A percentile compares a stretch with the other conserved stretches of the same genome.
These are phyloP conservation scores for Branchinecta lindahli DNA, from an alignment of 1,140 invertebrate species.

Conservation along the genomic window DNA sequence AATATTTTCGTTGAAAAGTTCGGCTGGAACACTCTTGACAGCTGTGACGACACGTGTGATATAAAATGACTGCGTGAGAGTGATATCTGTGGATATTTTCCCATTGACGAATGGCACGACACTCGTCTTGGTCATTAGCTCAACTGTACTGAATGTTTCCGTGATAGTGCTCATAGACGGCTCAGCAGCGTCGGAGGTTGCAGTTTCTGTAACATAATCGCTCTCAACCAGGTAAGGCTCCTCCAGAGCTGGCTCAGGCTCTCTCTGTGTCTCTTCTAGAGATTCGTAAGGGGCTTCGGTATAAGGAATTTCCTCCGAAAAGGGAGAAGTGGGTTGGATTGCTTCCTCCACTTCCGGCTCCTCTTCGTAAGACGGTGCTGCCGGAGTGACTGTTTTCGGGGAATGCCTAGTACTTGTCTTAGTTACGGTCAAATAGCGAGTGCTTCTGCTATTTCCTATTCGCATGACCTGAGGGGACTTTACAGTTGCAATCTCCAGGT, in stretches of 20 bases:
- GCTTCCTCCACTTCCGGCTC: not conserved
- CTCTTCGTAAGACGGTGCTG: slow-evolving; percentile 40
- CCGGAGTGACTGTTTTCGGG: slow-evolving; percentile 35
- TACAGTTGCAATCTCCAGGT: slow-evolving; percentile 70
- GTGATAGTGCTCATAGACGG: slow-evolving; percentile 63
- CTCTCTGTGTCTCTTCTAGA: not conserved
- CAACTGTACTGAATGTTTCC: slow-evolving; percentile 74
- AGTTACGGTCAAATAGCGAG: slow-evolving; percentile 36
- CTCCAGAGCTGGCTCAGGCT: slow-evolving; percentile 17
- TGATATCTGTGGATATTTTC: slow-evolving; percentile 41
- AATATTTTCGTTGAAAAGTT: slow-evolving; percentile 52
- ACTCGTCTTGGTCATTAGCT: slow-evolving; percentile 68
- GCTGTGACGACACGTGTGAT: slow-evolving; percentile 68
- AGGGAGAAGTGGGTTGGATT: not conserved
- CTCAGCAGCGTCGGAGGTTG: slow-evolving; percentile 48
- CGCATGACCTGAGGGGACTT: slow-evolving; percentile 76
- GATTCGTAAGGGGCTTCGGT: not conserved
- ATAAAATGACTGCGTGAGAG: slow-evolving; percentile 71
- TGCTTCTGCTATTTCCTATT: slow-evolving; percentile 71
- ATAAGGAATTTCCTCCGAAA: not conserved
- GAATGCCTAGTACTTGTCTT: slow-evolving; percentile 32
- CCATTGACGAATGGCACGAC: slow-evolving; percentile 55
- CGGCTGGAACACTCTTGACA: slow-evolving; percentile 68
- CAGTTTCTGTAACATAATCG: slow-evolving; percentile 35
- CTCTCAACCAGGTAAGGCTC: slow-evolving; percentile 22